These are phyloP conservation scores for Panthera tigris DNA, from an alignment of 2,113 vertebrate genomes.

Conservation along the genomic window DNA sequence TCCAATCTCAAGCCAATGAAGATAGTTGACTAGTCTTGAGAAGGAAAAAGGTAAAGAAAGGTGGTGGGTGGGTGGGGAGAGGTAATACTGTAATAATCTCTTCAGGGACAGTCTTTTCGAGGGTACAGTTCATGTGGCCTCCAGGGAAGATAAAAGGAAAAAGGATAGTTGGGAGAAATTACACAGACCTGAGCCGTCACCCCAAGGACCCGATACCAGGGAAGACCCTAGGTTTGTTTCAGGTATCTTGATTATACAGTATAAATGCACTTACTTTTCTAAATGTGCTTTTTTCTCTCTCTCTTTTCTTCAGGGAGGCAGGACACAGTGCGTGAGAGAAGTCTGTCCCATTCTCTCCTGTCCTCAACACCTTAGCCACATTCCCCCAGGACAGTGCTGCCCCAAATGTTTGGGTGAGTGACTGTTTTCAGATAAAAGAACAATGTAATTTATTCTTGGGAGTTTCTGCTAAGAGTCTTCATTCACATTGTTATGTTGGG, in stretches of 20 bases:
- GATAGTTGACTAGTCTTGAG: not conserved
- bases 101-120: not conserved
- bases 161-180: not conserved
- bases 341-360: slow-evolving; percentile 97
- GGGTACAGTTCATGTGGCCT: not conserved
- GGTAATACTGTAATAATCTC: not conserved
- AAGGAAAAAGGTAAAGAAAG: not conserved
- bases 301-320: slow-evolving; percentile 90
- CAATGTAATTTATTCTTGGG: not conserved
- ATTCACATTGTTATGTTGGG: not conserved
- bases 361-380: slow-evolving; percentile 95
- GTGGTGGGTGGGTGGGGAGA: not conserved
- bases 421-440: slow-evolving; percentile 30
- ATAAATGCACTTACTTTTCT: slow-evolving; percentile 34
- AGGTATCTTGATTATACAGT: not conserved
- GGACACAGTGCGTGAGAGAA: slow-evolving; percentile 93
- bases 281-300: slow-evolving; percentile 73
- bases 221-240: not conserved
- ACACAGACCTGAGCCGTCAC: not conserved
- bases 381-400: slow-evolving; percentile 93
- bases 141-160: not conserved
- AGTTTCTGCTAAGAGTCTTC: not conserved
- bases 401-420: slow-evolving; percentile 94
- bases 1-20: not conserved
- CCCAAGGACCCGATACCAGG: not conserved